These are phyloP conservation scores for Hylomyscus alleni DNA, from an alignment of 2,797 vertebrate species.

Conservation along the genomic window DNA sequence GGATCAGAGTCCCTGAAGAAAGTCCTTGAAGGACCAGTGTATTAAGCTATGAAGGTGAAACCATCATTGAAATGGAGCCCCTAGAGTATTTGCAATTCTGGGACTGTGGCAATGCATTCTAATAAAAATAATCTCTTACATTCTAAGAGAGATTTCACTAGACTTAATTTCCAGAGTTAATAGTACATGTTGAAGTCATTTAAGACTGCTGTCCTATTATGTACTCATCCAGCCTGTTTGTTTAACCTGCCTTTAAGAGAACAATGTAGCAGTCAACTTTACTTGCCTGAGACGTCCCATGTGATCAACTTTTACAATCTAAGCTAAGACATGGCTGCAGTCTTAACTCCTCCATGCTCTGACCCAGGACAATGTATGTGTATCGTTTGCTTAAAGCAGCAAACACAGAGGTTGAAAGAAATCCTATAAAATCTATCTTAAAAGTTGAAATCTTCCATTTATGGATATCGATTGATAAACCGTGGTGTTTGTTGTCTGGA, in stretches of 20 bases:
- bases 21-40: background rate
- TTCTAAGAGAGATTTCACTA: background rate
- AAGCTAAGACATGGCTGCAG: background rate
- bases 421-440: background rate
- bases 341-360: background rate
- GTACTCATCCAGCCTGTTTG: background rate
- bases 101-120: background rate
- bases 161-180: background rate
- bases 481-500: background rate
- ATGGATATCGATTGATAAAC: background rate
- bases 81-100: background rate
- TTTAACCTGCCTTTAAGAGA: background rate
- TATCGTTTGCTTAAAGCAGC: background rate
- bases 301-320: background rate
- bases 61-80: background rate
- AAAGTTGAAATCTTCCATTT: background rate
- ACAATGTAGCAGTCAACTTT: background rate
- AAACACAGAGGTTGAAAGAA: background rate
- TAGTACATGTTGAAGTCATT: background rate
- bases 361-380: background rate
- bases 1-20: background rate
- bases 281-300: background rate
- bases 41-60: background rate
- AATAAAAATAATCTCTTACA: background rate
- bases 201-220: background rate